phyloP scores from a whole-genome alignment of 2,113 vertebrate genomes.

The Alectura lathami region DNA sequence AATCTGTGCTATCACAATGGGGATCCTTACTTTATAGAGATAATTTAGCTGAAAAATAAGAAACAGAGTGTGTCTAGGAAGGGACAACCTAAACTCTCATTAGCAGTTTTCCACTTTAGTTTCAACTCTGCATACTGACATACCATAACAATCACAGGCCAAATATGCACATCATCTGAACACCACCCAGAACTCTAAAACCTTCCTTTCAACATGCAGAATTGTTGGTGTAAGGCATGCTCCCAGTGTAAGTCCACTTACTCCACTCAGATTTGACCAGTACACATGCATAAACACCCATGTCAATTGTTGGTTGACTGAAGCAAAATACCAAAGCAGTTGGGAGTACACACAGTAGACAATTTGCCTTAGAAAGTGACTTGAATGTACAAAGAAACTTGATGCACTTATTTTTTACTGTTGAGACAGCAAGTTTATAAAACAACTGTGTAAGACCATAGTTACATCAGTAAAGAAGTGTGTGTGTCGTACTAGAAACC shows the following conservation, averaged over 20 bases:
- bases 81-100: constrained; percentile 65
- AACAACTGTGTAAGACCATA: constrained; percentile 78
- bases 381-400: constrained; percentile 94
- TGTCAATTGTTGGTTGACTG: constrained; percentile 73
- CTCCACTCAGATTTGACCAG: constrained; percentile 69
- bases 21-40: constrained; percentile 68
- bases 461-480: constrained; percentile 71
- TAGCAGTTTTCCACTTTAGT: constrained; percentile 68
- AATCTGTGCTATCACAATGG: constrained; percentile 65
- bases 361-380: constrained; percentile 92
- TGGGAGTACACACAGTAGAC: constrained; percentile 79
- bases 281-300: constrained; percentile 77
- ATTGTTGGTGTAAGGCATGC: constrained; percentile 77
- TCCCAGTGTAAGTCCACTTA: constrained; percentile 70
- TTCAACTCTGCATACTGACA: constrained; percentile 66
- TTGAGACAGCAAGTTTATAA: constrained; percentile 78
- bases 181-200: constrained; percentile 64
- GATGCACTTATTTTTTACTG: constrained; percentile 86
- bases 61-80: constrained; percentile 59
- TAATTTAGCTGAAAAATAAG: constrained; percentile 51
- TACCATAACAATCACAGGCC: constrained; percentile 56
- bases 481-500: constrained; percentile 62
- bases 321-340: constrained; percentile 88
- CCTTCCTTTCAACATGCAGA: constrained; percentile 46
- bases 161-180: constrained; percentile 52